Base-by-base conservation (phyloP, 2,797 vertebrate genomes). In the Pogonophryne albipinna region DNA sequence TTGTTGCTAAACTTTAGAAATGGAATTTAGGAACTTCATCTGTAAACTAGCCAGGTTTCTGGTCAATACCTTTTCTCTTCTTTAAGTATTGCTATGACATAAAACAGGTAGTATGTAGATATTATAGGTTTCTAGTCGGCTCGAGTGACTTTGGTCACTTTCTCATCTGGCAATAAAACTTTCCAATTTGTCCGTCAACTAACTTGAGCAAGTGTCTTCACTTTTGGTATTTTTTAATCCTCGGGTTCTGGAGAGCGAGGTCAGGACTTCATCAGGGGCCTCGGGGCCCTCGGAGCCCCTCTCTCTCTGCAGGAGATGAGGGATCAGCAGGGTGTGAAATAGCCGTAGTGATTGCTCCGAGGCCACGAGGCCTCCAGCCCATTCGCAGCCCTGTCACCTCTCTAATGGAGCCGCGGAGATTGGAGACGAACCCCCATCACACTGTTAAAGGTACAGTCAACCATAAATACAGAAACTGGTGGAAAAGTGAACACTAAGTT, bases 321-420 rank as follows among this genome's bases (percentile, higher is more conserved):
- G 72, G 85, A 86, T 90, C 92, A 92, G 87, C 76, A 80, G 86
- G 87, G 87, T 92, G 91, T 93, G 92, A 93, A 93, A 93, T 92
- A 87, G 86, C 77, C 58, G 56, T 10, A 65, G 75, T 92, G 93
- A 92, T 92, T 93, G 91, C 87, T 84, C 74, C 59, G 71, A 88
- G 89, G 88, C 91, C 81, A 72, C 50, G 10, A 66, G 85, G 68
- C 83, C 87, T 90, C 73, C 74, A 82, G 82, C 84, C 85, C 84
- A 90, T 92, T 90, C 88, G 60, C 83, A 85, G 81, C 65, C 83
- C 83, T 87, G 92, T 90, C 90, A 92, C 78, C 64, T 76, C 83
- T 45, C 72, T 89, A 91, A 91, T 86, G 79, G 84, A 89, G 80
- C 87, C 66, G 34, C 19, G 75, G 76, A 89, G 87, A 85, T 84